Evolutionary conservation across 2,888 invertebrate genomes (phyloP).

Genomic region (Ichneumoninae sp.): DNA sequence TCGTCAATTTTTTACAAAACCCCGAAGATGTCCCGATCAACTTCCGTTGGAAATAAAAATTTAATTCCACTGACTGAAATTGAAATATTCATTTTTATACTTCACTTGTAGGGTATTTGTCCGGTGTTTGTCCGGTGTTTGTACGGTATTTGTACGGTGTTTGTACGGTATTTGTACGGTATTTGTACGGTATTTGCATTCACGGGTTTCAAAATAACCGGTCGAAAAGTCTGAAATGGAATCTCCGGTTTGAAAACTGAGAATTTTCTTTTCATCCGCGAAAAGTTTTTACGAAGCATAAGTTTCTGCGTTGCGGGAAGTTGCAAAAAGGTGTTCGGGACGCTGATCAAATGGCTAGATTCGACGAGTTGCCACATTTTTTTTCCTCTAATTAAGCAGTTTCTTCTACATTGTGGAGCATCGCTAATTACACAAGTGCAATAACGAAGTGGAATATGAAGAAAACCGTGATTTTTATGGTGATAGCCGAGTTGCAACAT

Average conservation of each 20-base stretch:
- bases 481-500: neutral
- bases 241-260: neutral
- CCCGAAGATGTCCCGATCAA: neutral
- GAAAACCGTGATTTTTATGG: neutral
- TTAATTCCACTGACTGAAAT: neutral
- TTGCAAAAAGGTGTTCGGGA: neutral
- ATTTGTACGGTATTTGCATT: neutral
- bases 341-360: neutral
- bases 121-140: no score
- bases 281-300: neutral
- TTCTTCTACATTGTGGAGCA: neutral
- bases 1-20: neutral
- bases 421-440: neutral
- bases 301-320: neutral
- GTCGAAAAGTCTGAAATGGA: neutral
- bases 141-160: no score
- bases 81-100: neutral
- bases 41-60: neutral
- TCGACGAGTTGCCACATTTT: neutral
- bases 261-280: neutral
- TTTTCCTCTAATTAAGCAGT: neutral
- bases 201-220: neutral
- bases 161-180: no score
- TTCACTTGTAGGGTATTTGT: no score
- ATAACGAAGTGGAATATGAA: neutral